Evolutionary conservation across 2,797 vertebrate species (phyloP).

Genomic region (Allobates femoralis): DNA sequence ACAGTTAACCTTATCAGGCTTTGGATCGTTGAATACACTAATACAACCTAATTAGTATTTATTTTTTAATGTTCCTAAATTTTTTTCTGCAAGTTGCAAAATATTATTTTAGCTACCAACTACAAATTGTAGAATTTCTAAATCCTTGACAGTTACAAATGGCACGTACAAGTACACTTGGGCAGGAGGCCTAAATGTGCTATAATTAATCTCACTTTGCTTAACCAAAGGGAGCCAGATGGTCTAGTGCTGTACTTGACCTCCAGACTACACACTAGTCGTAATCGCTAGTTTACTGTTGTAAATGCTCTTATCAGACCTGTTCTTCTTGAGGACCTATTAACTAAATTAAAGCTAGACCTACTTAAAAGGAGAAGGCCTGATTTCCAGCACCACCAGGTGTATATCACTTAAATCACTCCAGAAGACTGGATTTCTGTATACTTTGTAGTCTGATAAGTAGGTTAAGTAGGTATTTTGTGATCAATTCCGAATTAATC

Average conservation of each 20-base stretch:
- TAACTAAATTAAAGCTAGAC: constrained; percentile 37
- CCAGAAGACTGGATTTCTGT: background rate
- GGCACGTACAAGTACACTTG: constrained; percentile 7
- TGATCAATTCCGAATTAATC: background rate
- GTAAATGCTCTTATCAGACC: constrained; percentile 46
- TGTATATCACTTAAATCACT: background rate
- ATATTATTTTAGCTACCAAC: constrained; percentile 13
- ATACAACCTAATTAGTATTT: background rate
- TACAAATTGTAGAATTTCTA: constrained; percentile 14
- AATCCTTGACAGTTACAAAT: constrained; percentile 10
- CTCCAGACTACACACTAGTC: constrained; percentile 26
- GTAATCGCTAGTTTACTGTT: constrained; percentile 50
- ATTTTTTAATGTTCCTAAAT: background rate
- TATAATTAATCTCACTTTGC: constrained; percentile 52
- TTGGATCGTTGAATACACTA: background rate
- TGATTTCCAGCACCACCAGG: background rate
- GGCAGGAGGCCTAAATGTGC: constrained; percentile 13
- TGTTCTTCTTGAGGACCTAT: constrained; percentile 36
- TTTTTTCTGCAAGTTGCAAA: background rate
- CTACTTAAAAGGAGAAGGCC: background rate
- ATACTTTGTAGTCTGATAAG: background rate
- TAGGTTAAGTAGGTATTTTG: background rate
- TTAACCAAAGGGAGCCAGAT: constrained; percentile 40
- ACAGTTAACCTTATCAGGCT: background rate
- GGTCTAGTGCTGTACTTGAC: constrained; percentile 47